A percentile compares a stretch with the other conserved stretches of the same genome.
Conservation (phyloP, 1,140 invertebrate species). For the Zophobas morio region DNA sequence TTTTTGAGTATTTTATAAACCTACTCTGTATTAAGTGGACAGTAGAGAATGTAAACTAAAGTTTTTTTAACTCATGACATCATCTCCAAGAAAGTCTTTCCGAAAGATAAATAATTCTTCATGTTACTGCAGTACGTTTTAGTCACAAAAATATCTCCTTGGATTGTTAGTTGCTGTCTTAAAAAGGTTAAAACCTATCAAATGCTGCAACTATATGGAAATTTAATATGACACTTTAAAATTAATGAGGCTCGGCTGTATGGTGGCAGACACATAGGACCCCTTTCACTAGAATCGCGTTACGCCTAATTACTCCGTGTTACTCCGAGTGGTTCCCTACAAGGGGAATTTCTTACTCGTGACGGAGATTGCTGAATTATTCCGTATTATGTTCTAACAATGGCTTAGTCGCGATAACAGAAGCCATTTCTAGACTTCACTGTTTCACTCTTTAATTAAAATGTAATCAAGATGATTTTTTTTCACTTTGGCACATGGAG, state of each 20-base stretch:
- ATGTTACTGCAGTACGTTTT: too few species aligned
- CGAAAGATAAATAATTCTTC: too few species aligned
- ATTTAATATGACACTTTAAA: conserved; percentile 55
- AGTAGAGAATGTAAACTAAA: not conserved
- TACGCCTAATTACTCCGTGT: conserved; percentile 54
- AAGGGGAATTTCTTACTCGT: conserved; percentile 49
- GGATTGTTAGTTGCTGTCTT: not conserved
- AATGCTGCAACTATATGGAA: conserved; percentile 15
- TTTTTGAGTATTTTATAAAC: not conserved
- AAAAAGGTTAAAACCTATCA: conserved; percentile 13
- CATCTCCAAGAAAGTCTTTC: too few species aligned
- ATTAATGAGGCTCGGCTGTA: conserved; percentile 51
- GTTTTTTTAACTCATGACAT: too few species aligned
- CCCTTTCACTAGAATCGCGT: conserved; percentile 52
- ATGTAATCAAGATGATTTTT: conserved; percentile 47
- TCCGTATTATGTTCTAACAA: conserved; percentile 52
- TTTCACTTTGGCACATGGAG: not conserved
- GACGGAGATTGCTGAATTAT: conserved; percentile 49
- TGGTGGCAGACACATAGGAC: conserved; percentile 34
- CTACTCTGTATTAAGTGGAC: not conserved
- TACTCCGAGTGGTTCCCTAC: conserved; percentile 47
- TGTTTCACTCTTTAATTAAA: conserved; percentile 48
- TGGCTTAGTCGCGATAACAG: conserved; percentile 44
- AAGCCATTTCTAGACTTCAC: conserved; percentile 43
- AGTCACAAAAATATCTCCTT: too few species aligned